These are phyloP conservation scores for Pseudomugil tenellus DNA, from an alignment of 2,797 vertebrate genomes.

Conservation along the genomic window DNA sequence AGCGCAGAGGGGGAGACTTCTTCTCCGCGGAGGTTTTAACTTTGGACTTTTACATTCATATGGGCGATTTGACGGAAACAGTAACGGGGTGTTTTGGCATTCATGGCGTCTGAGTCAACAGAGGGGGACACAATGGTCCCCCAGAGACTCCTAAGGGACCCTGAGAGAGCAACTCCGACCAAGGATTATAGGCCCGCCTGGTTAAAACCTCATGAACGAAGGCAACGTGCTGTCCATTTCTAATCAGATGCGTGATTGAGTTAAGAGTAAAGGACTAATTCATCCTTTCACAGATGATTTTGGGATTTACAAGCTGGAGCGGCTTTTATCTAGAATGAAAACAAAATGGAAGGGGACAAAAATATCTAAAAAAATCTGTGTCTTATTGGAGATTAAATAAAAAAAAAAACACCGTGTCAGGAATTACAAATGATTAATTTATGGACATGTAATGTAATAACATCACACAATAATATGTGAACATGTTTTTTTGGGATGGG, in stretches of 20 bases:
- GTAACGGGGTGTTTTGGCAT: constrained; percentile 80
- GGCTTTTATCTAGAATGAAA: not conserved
- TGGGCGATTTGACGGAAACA: constrained; percentile 78
- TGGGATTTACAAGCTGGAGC: not conserved
- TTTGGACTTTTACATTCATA: constrained; percentile 85
- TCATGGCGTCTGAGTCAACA: constrained; percentile 82
- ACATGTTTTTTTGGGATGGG: no score
- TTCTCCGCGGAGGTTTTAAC: constrained; percentile 73
- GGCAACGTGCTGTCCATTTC: constrained; percentile 11
- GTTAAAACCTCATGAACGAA: constrained; percentile 23
- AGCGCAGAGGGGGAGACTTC: constrained; percentile 64
- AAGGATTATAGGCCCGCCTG: constrained; percentile 61
- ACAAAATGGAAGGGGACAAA: not conserved
- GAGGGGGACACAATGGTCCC: constrained; percentile 70
- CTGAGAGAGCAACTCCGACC: constrained; percentile 62
- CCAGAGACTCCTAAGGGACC: constrained; percentile 66
- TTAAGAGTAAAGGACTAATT: constrained; percentile 16
- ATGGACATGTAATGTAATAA: no score
- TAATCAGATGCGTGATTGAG: constrained; percentile 29
- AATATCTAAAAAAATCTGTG: no score
- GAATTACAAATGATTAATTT: no score
- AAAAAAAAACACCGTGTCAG: no score
- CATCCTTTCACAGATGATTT: not conserved
- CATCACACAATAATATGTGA: no score
- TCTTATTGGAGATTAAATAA: no score